Conservation (phyloP, 2,113 vertebrate species). For the Lanius collurio region DNA sequence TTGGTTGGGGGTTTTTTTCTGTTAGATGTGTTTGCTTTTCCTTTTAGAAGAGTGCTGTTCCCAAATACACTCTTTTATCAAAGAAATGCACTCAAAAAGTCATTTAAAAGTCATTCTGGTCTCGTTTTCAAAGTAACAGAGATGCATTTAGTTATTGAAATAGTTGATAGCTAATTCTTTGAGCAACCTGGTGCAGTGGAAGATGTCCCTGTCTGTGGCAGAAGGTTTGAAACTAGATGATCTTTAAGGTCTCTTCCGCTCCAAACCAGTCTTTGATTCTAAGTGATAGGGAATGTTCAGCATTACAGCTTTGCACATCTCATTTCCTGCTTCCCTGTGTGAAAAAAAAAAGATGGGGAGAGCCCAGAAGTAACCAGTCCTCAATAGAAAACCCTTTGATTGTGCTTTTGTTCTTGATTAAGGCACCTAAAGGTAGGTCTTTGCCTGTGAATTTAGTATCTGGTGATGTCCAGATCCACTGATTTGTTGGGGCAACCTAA, state of each 20-base stretch:
- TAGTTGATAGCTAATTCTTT: background rate
- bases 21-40: background rate
- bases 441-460: background rate
- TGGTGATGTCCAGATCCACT: background rate
- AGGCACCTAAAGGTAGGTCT: background rate
- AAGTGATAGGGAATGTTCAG: background rate
- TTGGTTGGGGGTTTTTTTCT: background rate
- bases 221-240: background rate
- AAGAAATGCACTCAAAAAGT: background rate
- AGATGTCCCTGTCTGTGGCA: background rate
- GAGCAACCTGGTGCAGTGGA: background rate
- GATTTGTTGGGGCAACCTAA: background rate
- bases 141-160: background rate
- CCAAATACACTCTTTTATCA: background rate
- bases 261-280: background rate
- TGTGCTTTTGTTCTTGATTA: background rate
- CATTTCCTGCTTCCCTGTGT: background rate
- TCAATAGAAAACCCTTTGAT: background rate
- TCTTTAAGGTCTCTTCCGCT: background rate
- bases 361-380: background rate
- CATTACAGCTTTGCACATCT: background rate
- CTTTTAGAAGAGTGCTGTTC: background rate
- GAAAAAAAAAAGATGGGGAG: background rate
- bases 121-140: constrained; percentile 1
- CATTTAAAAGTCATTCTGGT: constrained; percentile 6